These are phyloP conservation scores for Coecobrya sp. DNA, from an alignment of 2,888 invertebrate species.

Conservation along the genomic window DNA sequence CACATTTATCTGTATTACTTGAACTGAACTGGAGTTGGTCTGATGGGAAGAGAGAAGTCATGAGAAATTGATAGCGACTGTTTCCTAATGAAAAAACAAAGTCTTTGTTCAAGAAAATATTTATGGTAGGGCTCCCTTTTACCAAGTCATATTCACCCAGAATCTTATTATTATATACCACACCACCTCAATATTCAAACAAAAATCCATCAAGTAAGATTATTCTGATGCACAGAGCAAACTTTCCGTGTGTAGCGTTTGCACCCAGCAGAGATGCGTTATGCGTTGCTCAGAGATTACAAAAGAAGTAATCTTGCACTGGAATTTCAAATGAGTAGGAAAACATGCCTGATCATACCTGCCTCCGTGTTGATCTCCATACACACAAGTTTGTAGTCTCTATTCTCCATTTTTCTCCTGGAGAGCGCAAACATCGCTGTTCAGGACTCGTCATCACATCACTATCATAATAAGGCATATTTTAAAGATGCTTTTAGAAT, in stretches of 20 bases:
- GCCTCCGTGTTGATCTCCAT: neutral
- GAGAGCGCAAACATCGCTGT: conserved; percentile 1
- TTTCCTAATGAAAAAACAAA: neutral
- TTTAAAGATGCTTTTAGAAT: neutral
- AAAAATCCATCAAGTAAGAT: neutral
- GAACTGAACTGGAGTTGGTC: neutral
- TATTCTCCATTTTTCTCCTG: conserved; percentile 14
- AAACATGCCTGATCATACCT: neutral
- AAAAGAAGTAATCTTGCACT: neutral
- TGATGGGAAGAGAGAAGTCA: neutral
- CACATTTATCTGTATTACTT: neutral
- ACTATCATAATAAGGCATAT: neutral
- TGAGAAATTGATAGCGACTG: neutral
- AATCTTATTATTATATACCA: neutral
- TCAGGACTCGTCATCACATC: neutral
- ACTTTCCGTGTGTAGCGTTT: neutral
- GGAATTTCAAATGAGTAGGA: conserved; percentile 20
- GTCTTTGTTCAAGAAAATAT: conserved; percentile 32
- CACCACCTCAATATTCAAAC: neutral
- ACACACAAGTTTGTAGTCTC: neutral
- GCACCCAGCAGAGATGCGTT: neutral
- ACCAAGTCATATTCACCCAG: neutral
- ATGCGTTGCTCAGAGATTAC: neutral
- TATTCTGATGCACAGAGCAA: neutral
- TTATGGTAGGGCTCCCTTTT: neutral